Percentiles rank a stretch among this genome's conserved stretches.
Conservation (phyloP, 2,113 vertebrate genomes). For the Chionomys nivalis region DNA sequence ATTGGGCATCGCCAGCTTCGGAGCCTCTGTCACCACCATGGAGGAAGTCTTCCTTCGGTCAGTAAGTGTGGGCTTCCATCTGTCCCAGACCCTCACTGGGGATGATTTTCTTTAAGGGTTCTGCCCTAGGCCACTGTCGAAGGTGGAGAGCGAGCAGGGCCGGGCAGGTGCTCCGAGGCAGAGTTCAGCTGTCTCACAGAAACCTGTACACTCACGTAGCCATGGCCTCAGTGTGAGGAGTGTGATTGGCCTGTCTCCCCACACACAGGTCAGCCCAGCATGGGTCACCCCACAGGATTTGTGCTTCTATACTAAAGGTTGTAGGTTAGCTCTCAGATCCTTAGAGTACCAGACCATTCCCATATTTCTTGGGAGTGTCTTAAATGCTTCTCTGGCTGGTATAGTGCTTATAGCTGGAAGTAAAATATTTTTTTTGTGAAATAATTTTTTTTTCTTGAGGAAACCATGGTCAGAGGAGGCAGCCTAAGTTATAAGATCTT, state of each 20-base stretch:
- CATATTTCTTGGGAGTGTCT: background rate
- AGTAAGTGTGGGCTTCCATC: background rate
- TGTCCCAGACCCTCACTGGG: rapidly evolving
- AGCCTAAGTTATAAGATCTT: background rate
- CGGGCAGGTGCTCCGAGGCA: background rate
- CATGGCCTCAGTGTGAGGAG: rapidly evolving
- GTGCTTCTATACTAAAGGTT: background rate
- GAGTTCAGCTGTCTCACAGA: background rate
- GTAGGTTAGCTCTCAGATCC: background rate
- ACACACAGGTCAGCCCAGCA: background rate
- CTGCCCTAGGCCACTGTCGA: background rate
- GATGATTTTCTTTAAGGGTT: background rate
- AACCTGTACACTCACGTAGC: too few species aligned
- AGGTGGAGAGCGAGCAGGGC: background rate
- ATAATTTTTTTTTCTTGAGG: background rate
- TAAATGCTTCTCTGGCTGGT: background rate
- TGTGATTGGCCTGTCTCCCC: background rate
- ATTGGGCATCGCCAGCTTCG: constrained; percentile 96
- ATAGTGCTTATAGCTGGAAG: background rate
- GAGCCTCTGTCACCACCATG: constrained; percentile 98
- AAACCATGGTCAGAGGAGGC: background rate
- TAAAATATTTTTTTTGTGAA: background rate
- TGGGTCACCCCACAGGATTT: background rate
- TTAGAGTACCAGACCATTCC: background rate
- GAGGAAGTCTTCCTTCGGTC: constrained; percentile 98